Base-by-base conservation (phyloP, 2,797 vertebrate species). In the Anguilla marmorata region DNA sequence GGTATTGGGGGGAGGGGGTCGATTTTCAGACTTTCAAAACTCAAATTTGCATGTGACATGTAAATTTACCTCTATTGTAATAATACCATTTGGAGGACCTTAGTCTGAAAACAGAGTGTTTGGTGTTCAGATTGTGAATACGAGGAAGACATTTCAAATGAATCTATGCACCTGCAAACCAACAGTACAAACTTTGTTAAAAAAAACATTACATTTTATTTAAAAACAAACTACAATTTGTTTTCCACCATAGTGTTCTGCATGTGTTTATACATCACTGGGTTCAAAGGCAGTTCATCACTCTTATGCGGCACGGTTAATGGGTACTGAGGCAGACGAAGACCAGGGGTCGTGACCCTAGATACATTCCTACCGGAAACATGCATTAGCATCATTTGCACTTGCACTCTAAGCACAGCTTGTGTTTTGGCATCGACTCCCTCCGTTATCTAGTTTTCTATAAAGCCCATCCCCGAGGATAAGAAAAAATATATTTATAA, bases 171-270 rank as follows among this genome's bases (percentile, higher is more conserved):
- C 45, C 79, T 85, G 50, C 66, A 86, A 66, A 72, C 41, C 56
- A 41, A 86, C 58, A 52, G 63, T 48, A 82, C 30, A 90, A 63
- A 88, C 79, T 82, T 76, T 76, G 24, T 24, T 24, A 50, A 1
- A 24, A 21, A 82, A 82, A 82, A 82, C 19, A 82, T 50, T 50
- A 50, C 21, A 79, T 79, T 82, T 82, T 48, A 82, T 82, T 82
- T 50, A 82, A 82, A 82, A 82, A 48, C 8, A 82, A n/a, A 82
- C 74, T 76, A 48, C 14, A 82, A n/a, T 82, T 50, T 24, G 41
- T 82, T 82, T 82, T 33, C 45, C 79, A 50, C 14, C 50, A 50
- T 50, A 82, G 79, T 50, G 33, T 82, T 82, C 79, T 50, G 79
- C 45, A 82, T 82, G 21, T 82, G 41, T 50, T 48, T 82, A 48